Conservation (phyloP, 1,140 invertebrate species). For the Bombus polaris region DNA sequence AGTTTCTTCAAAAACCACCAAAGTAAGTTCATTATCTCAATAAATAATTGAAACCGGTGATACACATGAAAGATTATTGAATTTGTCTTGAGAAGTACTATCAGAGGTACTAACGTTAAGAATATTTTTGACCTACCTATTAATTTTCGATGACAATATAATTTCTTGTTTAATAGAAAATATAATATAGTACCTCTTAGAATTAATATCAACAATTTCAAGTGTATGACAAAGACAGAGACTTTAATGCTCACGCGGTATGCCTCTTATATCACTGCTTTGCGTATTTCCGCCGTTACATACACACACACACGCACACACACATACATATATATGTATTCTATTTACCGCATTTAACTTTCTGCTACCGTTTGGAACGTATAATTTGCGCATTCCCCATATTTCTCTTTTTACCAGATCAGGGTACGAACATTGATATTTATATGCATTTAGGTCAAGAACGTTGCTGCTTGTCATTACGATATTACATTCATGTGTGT, state of each 20-base stretch:
- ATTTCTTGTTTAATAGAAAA: background rate
- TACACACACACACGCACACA: fast-evolving
- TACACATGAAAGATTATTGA: no score
- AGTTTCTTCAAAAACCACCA: no score
- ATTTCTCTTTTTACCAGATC: conserved; percentile 37
- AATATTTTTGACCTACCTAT: background rate
- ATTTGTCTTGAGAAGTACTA: no score
- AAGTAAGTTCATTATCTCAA: no score
- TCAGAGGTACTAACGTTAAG: background rate
- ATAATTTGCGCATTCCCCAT: conserved; percentile 31
- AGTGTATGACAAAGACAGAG: conserved; percentile 5
- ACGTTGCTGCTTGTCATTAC: conserved; percentile 64
- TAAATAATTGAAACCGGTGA: no score
- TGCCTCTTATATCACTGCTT: conserved; percentile 11
- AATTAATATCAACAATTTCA: background rate
- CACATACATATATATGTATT: background rate
- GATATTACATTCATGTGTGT: conserved; percentile 31
- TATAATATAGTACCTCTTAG: background rate
- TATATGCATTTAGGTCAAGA: conserved; percentile 78
- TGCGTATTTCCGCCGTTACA: background rate
- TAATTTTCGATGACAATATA: background rate
- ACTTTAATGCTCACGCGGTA: background rate
- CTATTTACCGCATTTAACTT: conserved; percentile 41
- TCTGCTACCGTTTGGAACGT: conserved; percentile 30
- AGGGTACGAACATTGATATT: conserved; percentile 48